Evolutionary conservation across 2,797 vertebrate species (phyloP), one percentile per base, ranked within the genome.

Genomic region (Furcifer pardalis): DNA sequence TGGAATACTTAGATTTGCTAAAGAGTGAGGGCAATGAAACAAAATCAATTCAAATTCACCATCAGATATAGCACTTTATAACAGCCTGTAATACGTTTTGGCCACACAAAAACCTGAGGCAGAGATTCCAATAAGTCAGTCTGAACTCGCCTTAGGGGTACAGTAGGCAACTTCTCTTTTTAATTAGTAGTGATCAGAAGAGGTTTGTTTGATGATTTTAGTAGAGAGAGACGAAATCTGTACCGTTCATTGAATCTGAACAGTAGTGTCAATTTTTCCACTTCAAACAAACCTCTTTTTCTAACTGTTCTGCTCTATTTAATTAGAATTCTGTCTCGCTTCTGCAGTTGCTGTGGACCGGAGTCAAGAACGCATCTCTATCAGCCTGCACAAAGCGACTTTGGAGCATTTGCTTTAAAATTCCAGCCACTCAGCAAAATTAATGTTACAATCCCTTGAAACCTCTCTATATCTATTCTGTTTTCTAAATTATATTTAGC

Each of bases 141-240:
- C 92, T 91, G 88, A 94, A 95, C 94, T 94, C 91, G 94, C 95
- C 94, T 93, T 87, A 77, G 89, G 89, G 94, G 92, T 81, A 89
- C 83, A 89, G 92, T 93, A 93, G 92, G 92, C 89, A 91, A 92
- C 93, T 93, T 95, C 94, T 94, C 94, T 88, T 95, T 95, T 96
- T 95, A 95, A 96, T 95, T 95, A 96, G 93, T 81, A 91, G 87
- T 86, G 94, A 94, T 94, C 94, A 95, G 92, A 94, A 94, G 88
- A 90, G 84, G 90, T 91, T 93, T 89, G 91, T 94, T 92, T 92
- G 90, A 94, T 92, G 90, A 84, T 90, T 91, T 86, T 92, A 91
- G 90, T 77, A 88, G 35, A 94, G 87, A 94, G 87, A 88, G 88
- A 93, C 91, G 91, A 93, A 86, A 93, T 93, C 92, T 86, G 84